Percentiles rank a stretch among this genome's conserved stretches.
Conservation (phyloP, 2,888 invertebrate species). For the Caenorhabditis sulstoni region DNA sequence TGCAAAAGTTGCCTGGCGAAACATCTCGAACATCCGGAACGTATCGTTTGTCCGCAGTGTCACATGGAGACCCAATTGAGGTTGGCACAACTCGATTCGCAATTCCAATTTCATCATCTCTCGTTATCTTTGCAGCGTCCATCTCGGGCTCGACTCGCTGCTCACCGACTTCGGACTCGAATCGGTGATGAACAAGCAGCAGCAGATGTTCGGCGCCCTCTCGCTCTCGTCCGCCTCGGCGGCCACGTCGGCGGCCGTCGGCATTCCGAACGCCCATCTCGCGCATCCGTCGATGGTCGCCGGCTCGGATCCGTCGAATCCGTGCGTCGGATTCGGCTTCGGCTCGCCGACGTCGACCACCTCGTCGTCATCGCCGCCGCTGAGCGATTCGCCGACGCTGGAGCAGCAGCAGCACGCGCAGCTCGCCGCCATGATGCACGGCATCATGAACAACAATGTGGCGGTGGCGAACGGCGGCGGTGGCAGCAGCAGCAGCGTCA, state of each 20-base stretch:
- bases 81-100: conserved; percentile 82
- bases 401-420: conserved; percentile 53
- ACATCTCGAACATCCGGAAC: conserved; percentile 69
- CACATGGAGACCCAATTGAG: conserved; percentile 82
- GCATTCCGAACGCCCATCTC: conserved; percentile 26
- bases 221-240: conserved; percentile 6
- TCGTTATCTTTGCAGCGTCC: conserved; percentile 67
- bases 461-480: conserved; percentile 26
- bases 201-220: conserved; percentile 37
- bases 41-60: conserved; percentile 87
- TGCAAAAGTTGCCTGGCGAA: conserved; percentile 90
- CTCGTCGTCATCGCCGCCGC: conserved; percentile 70
- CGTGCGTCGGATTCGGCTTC: conserved; percentile 62
- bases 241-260: conserved; percentile 23
- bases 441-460: conserved; percentile 47
- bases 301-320: conserved; percentile 51
- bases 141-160: conserved; percentile 84
- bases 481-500: too few species aligned
- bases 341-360: conserved; percentile 82
- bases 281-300: conserved; percentile 32
- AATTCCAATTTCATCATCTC: too few species aligned
- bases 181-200: conserved; percentile 67
- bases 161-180: conserved; percentile 84
- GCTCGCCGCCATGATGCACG: conserved; percentile 45
- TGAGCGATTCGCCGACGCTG: conserved; percentile 66